These are phyloP conservation scores for Orthosia incerta DNA, from an alignment of 2,888 invertebrate genomes.

Conservation along the genomic window DNA sequence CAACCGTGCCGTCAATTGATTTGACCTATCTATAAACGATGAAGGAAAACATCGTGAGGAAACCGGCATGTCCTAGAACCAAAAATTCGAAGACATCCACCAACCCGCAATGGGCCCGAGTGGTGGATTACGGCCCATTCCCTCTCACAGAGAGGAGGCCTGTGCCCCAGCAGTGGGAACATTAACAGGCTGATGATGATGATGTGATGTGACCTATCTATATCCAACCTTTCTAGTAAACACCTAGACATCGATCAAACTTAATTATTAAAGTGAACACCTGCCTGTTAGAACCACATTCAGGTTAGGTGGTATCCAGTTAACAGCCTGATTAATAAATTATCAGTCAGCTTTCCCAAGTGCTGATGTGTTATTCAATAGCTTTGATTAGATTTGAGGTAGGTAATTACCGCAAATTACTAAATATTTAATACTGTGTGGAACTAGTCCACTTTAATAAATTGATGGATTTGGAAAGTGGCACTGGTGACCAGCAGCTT, in stretches of 20 bases:
- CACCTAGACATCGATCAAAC: constrained; percentile 6
- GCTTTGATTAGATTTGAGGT: constrained; percentile 24
- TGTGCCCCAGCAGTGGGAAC: no score
- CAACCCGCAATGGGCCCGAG: no score
- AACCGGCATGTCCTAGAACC: no score
- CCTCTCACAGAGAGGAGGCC: no score
- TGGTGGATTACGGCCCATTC: no score
- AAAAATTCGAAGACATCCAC: no score
- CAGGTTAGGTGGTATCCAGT: constrained; percentile 7
- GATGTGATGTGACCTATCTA: no score
- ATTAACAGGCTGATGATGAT: no score
- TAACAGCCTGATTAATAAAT: constrained; percentile 50
- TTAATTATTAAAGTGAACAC: constrained; percentile 36
- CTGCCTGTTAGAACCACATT: constrained; percentile 19
- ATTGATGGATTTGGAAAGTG: not conserved
- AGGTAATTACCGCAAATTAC: not conserved
- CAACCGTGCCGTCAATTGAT: no score
- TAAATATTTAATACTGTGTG: constrained; percentile 5
- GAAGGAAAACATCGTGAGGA: no score
- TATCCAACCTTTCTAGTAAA: not conserved
- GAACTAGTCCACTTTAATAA: not conserved
- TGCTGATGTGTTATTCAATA: constrained; percentile 44
- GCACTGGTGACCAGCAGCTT: no score
- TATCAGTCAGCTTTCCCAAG: constrained; percentile 16
- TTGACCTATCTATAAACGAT: no score